Conservation (phyloP, 2,888 invertebrate species). For the Zele albiditarsus region DNA sequence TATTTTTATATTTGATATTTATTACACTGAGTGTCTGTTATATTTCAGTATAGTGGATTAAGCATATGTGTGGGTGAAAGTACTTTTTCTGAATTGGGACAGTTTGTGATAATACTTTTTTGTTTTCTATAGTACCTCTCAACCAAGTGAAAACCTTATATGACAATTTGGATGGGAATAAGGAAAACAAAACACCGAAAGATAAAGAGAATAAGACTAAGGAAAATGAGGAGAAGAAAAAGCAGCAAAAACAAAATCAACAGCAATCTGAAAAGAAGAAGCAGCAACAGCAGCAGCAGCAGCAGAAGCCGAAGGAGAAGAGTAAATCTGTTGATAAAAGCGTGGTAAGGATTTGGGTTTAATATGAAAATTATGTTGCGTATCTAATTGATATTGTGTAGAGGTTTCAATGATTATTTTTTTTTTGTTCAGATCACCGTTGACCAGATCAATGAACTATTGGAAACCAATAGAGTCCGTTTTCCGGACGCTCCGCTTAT, state of each 20-base stretch:
- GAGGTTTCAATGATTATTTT: neutral
- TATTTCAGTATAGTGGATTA: no score
- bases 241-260: conserved; percentile 70
- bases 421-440: conserved; percentile 76
- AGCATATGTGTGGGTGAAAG: no score
- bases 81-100: neutral
- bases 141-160: conserved; percentile 82
- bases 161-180: conserved; percentile 78
- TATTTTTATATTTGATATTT: neutral
- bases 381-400: neutral
- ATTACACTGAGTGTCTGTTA: neutral
- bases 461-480: conserved; percentile 77
- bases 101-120: conserved; percentile 9
- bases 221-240: conserved; percentile 74
- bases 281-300: conserved; percentile 72
- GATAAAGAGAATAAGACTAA: conserved; percentile 68
- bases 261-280: conserved; percentile 71
- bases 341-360: conserved; percentile 71
- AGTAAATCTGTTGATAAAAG: conserved; percentile 81
- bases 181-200: conserved; percentile 76
- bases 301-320: conserved; percentile 78
- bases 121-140: conserved; percentile 76
- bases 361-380: neutral
- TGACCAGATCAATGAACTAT: conserved; percentile 75
- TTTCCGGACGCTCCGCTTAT: conserved; percentile 82